Evolutionary conservation across 2,113 vertebrate species (phyloP).

Genomic region (Paralichthys olivaceus): DNA sequence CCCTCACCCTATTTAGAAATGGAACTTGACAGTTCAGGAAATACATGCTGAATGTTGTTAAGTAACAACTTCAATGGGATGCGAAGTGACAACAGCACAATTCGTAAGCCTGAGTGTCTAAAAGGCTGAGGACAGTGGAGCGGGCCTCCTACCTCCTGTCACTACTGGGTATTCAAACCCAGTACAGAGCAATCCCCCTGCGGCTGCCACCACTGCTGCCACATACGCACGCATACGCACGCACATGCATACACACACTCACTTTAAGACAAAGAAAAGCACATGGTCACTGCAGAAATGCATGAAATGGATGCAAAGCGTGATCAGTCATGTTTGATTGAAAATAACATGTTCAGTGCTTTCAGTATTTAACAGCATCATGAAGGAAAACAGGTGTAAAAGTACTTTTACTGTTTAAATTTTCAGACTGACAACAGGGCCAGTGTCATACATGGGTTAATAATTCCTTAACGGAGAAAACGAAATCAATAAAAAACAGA

Average conservation of each 20-base stretch:
- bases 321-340: neutral
- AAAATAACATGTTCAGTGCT: neutral
- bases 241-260: neutral
- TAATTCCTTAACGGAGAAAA: neutral
- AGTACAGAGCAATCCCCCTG: constrained; percentile 10
- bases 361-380: constrained; percentile 3
- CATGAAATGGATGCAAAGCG: neutral
- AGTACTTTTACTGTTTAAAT: neutral
- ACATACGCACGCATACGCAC: neutral
- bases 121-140: constrained; percentile 33
- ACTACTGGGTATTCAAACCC: constrained; percentile 38
- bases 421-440: neutral
- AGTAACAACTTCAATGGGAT: constrained; percentile 36
- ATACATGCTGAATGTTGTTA: constrained; percentile 42
- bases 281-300: neutral
- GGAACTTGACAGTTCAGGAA: constrained; percentile 28
- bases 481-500: neutral
- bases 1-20: constrained; percentile 30
- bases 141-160: constrained; percentile 44
- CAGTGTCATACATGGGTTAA: neutral
- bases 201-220: neutral
- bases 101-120: constrained; percentile 32
- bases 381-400: neutral
- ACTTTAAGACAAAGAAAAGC: too few species aligned
- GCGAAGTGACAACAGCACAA: constrained; percentile 47